Evolutionary conservation across 2,888 invertebrate genomes (phyloP).

Genomic region (Drosophila subquinaria): DNA sequence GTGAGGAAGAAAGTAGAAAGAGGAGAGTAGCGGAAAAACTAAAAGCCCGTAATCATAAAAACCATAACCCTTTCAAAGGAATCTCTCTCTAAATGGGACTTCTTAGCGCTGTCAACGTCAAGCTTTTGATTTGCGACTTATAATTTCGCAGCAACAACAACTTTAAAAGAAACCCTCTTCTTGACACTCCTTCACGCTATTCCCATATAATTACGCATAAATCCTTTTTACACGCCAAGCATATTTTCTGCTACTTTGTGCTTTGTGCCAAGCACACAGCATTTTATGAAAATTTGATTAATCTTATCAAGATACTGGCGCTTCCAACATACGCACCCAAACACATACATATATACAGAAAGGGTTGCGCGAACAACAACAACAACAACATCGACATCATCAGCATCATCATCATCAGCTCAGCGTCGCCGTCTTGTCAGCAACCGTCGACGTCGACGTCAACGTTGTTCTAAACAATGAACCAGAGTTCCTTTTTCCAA

Average conservation of each 20-base stretch:
- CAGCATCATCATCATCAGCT: conserved; percentile 45
- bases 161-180: conserved; percentile 20
- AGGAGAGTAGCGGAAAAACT: conserved; percentile 32
- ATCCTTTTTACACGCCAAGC: conserved; percentile 81
- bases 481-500: neutral
- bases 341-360: conserved; percentile 31
- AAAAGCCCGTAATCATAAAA: conserved; percentile 39
- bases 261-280: conserved; percentile 54
- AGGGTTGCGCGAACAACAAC: conserved; percentile 54
- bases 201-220: conserved; percentile 82
- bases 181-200: conserved; percentile 64
- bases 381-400: conserved; percentile 22
- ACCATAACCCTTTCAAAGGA: conserved; percentile 28
- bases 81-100: conserved; percentile 31
- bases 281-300: conserved; percentile 86
- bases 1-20: neutral
- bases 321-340: conserved; percentile 53
- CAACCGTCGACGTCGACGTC: conserved; percentile 53
- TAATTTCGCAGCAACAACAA: conserved; percentile 35
- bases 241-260: conserved; percentile 78
- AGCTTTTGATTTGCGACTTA: conserved; percentile 65
- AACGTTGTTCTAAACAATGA: conserved; percentile 55
- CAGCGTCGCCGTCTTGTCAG: conserved; percentile 57
- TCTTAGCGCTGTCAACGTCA: conserved; percentile 64
- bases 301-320: conserved; percentile 84